Conservation (phyloP, 2,113 vertebrate species). For the Spermophilus dauricus region DNA sequence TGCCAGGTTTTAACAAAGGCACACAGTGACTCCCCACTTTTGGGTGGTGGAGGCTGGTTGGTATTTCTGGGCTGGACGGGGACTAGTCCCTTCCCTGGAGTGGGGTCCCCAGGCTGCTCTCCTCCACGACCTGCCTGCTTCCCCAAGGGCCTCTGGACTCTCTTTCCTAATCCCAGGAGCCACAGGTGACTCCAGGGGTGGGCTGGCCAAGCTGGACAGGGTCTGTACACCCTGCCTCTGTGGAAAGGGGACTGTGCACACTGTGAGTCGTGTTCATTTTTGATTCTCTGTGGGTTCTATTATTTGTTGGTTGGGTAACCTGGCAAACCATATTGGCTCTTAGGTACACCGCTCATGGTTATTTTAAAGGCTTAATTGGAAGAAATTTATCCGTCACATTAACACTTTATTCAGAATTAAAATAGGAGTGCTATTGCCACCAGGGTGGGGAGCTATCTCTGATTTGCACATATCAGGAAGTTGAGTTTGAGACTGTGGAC, state of each 20-base stretch:
- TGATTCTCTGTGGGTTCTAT: not conserved
- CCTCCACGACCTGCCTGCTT: not conserved
- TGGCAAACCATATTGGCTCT: constrained; percentile 19
- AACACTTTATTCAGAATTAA: constrained; percentile 3
- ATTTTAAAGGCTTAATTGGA: not conserved
- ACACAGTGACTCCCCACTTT: not conserved
- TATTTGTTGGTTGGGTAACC: not conserved
- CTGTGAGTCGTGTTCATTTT: not conserved
- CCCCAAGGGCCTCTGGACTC: no score
- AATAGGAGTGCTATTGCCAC: not conserved
- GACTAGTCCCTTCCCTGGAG: not conserved
- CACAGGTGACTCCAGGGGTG: no score
- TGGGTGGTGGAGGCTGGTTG: not conserved
- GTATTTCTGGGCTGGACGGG: not conserved
- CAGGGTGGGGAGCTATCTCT: not conserved
- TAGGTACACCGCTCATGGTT: not conserved
- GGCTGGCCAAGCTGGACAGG: not conserved
- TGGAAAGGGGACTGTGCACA: not conserved
- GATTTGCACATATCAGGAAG: not conserved
- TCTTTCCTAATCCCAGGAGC: not conserved
- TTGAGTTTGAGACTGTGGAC: not conserved
- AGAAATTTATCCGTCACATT: constrained; percentile 14
- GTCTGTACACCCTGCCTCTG: not conserved
- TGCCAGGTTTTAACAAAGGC: not conserved
- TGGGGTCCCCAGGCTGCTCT: not conserved